Base-by-base conservation (phyloP, 2,113 vertebrate species). In the Erythrolamprus reginae region DNA sequence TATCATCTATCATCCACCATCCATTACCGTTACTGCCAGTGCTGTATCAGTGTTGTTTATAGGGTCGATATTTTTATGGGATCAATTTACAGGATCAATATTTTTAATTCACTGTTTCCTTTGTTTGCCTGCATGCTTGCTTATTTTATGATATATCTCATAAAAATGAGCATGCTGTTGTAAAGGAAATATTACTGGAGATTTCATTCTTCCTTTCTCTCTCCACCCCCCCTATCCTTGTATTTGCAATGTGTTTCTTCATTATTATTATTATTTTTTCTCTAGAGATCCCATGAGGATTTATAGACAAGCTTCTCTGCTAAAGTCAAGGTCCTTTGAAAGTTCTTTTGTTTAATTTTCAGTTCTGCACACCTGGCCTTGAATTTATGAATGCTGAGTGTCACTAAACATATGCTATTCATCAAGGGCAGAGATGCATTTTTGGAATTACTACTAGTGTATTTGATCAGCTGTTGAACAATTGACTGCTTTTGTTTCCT, bases 101-200 rank as follows among this genome's bases (percentile, higher is more conserved):
- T 77, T 77, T 77, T 38, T 38, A 77, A 77, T 21, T 77, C 15
- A 33, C 17, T 5, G 2, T 77, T 77, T 77, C 65, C 65, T 28
- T 89, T 89, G 17, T 58, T 93, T 33, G 5, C 48, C 53, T 86
- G 58, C 26, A 24, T 12, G 50, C 48, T 84, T 33, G 65, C 45
- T 86, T 83, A 23, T 94, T 96, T 96, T 95, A 96, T 93, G 94
- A 95, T 94, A 94, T 95, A 94, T 90, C 93, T 94, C 96, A 93
- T 65, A 94, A 91, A 87, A 88, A 88, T 90, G 88, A 95, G 84
- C 82, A 92, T 47, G 87, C 89, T 28, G 42, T 89, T 87, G 33
- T 70, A 94, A 95, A 90, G 92, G 92, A 94, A 95, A 2, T 61
- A 88, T 94, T 93, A 94, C 92, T 92, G 93, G 93, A 82, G 47